Evolutionary conservation across 2,113 vertebrate genomes (phyloP).

Genomic region (Gnathochromis pfefferi): DNA sequence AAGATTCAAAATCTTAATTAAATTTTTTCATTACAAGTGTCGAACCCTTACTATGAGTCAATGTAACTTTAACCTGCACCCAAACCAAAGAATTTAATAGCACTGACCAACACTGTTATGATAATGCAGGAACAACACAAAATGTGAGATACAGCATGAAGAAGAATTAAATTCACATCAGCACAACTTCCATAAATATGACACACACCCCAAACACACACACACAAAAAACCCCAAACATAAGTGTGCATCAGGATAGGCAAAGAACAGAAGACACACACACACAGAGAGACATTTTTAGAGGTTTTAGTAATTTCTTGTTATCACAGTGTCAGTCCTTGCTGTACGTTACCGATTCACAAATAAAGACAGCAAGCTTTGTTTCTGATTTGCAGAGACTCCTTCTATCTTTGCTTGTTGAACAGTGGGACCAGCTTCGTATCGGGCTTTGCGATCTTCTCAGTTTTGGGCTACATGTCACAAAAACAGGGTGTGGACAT

Average conservation of each 20-base stretch:
- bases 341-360: background rate
- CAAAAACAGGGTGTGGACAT: slow-evolving; percentile 61
- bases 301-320: background rate
- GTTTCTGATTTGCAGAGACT: slow-evolving; percentile 57
- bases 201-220: background rate
- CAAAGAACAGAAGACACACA: background rate
- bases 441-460: slow-evolving; percentile 87
- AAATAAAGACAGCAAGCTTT: background rate
- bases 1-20: background rate
- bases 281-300: background rate
- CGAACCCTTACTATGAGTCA: background rate
- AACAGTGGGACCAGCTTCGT: slow-evolving; percentile 85
- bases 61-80: background rate
- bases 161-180: background rate
- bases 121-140: background rate
- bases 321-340: background rate
- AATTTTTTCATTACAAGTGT: background rate
- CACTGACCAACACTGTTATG: background rate
- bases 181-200: background rate
- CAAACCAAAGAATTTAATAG: background rate
- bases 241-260: background rate
- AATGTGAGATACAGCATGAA: background rate
- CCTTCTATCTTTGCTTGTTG: slow-evolving; percentile 73
- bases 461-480: slow-evolving; percentile 81
- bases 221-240: fast-evolving